These are phyloP conservation scores for Cephus pygmeus DNA, from an alignment of 2,888 invertebrate genomes.

Conservation along the genomic window DNA sequence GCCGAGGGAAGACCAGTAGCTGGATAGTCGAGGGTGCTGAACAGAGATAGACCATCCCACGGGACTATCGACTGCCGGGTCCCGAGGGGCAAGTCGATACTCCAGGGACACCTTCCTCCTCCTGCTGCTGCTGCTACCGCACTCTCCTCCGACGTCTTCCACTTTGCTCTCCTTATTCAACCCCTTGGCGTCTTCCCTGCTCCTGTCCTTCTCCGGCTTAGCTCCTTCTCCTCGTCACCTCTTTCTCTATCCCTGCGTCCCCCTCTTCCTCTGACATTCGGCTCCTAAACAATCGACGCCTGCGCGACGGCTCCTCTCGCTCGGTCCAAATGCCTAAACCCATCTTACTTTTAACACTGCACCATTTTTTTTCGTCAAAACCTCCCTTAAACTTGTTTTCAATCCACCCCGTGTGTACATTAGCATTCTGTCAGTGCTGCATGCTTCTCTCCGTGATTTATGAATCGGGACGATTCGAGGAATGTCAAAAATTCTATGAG, in stretches of 20 bases:
- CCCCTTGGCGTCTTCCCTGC: neutral
- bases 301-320: slow-evolving; percentile 39
- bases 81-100: slow-evolving; percentile 66
- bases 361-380: neutral
- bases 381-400: neutral
- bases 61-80: slow-evolving; percentile 66
- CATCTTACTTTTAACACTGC: neutral
- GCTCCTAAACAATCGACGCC: slow-evolving; percentile 60
- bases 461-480: neutral
- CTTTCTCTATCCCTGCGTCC: slow-evolving; percentile 31
- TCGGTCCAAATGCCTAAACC: slow-evolving; percentile 5
- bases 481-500: too few species aligned
- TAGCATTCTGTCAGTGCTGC: neutral
- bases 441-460: neutral
- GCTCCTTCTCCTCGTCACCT: slow-evolving; percentile 1
- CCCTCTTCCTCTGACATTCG: slow-evolving; percentile 50
- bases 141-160: slow-evolving; percentile 13
- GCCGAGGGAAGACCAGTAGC: slow-evolving; percentile 26
- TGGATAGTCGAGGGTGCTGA: slow-evolving; percentile 22
- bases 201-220: neutral
- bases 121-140: slow-evolving; percentile 17
- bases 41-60: slow-evolving; percentile 59
- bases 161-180: slow-evolving; percentile 2
- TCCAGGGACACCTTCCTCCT: slow-evolving; percentile 58
- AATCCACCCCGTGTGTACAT: neutral